Conservation (phyloP, 2,888 invertebrate genomes). For the Chaetogeoica ovagalla region DNA sequence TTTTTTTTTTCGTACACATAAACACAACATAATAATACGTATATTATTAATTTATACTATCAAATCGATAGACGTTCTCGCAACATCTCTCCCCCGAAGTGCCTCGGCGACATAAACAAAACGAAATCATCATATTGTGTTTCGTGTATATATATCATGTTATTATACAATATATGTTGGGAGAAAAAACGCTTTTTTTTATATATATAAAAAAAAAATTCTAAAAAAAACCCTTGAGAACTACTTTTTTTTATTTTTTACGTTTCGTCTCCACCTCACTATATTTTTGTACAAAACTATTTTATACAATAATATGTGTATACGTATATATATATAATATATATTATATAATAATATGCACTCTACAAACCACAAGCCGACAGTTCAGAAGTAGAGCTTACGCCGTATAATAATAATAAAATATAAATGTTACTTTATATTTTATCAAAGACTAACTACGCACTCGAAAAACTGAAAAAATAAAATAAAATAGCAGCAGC, state of each 20-base stretch:
- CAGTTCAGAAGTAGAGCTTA: constrained; percentile 46
- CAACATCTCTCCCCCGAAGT: constrained; percentile 44
- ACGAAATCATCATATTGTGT: not conserved
- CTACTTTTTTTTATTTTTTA: not conserved
- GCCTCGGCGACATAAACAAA: constrained; percentile 42
- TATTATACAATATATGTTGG: not conserved
- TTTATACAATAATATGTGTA: not conserved
- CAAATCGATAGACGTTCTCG: constrained; percentile 58
- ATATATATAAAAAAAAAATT: not conserved
- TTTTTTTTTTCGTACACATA: not conserved
- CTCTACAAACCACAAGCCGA: constrained; percentile 43
- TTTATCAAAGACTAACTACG: not conserved
- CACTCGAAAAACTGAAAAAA: constrained; percentile 32
- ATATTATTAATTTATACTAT: constrained; percentile 42
- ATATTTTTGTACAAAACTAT: constrained; percentile 1
- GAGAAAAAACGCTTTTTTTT: not conserved
- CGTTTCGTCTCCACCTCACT: not conserved
- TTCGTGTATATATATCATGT: not conserved
- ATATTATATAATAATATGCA: too few relatives aligned
- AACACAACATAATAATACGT: not conserved
- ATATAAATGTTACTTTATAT: too few relatives aligned
- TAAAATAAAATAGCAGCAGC: constrained; percentile 29
- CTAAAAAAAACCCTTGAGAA: constrained; percentile 43
- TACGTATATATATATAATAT: not conserved
- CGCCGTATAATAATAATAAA: constrained; percentile 1